These are phyloP conservation scores for Oscheius onirici DNA, from an alignment of 2,888 invertebrate species.

Conservation along the genomic window DNA sequence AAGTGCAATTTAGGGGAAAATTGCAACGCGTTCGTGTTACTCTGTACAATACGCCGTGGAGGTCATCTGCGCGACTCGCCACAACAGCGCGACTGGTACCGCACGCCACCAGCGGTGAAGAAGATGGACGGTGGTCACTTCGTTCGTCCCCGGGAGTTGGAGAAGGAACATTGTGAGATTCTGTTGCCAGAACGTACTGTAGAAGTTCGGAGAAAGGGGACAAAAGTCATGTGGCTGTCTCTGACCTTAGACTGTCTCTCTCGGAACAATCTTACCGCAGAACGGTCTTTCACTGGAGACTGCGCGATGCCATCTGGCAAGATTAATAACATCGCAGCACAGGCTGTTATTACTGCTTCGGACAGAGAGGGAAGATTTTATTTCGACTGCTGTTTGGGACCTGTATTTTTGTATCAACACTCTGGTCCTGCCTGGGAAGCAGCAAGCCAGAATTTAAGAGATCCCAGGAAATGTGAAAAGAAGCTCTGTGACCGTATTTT, in stretches of 20 bases:
- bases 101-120: constrained; percentile 10
- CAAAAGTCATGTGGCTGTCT: not conserved
- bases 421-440: no score
- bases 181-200: no score
- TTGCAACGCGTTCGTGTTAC: constrained; percentile 39
- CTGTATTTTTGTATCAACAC: no score
- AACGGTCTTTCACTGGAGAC: not conserved
- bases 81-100: constrained; percentile 32
- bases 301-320: not conserved
- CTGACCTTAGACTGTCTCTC: not conserved
- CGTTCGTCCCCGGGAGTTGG: not conserved
- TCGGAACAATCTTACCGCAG: constrained; percentile 7
- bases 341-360: constrained; percentile 5
- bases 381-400: no score
- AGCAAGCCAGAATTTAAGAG: no score
- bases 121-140: constrained; percentile 4
- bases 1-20: constrained; percentile 36
- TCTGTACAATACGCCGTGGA: constrained; percentile 38
- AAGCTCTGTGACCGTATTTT: no score
- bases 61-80: constrained; percentile 30
- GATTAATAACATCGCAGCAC: constrained; percentile 23
- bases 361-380: no score
- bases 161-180: not conserved
- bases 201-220: no score
- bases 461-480: no score